These are phyloP conservation scores for Platycheirus albimanus DNA, from an alignment of 2,888 invertebrate genomes.

Conservation along the genomic window DNA sequence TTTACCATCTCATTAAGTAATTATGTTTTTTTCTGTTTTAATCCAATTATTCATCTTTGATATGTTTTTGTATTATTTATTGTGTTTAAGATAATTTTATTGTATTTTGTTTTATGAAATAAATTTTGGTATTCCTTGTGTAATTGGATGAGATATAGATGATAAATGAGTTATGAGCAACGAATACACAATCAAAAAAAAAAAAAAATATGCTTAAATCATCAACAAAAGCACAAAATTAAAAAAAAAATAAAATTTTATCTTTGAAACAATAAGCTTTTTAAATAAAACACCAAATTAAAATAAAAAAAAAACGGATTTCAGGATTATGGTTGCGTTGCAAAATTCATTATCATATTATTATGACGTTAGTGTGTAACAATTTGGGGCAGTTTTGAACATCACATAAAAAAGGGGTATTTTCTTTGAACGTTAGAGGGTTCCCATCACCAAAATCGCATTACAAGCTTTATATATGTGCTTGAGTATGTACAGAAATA, in stretches of 20 bases:
- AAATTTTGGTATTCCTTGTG: conserved; percentile 55
- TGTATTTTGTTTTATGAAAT: conserved; percentile 26
- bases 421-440: background rate
- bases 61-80: conserved; percentile 20
- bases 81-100: conserved; percentile 19
- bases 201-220: conserved; percentile 31
- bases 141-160: conserved; percentile 39
- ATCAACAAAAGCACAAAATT: conserved; percentile 28
- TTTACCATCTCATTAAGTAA: conserved; percentile 59
- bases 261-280: no score
- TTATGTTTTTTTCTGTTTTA: conserved; percentile 26
- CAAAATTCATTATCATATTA: background rate
- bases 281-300: no score
- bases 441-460: conserved; percentile 42
- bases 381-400: conserved; percentile 16
- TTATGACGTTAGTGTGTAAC: background rate
- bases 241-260: conserved; percentile 3
- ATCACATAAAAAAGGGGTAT: background rate
- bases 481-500: no score
- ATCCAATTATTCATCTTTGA: conserved; percentile 46
- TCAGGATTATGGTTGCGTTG: background rate
- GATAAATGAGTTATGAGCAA: conserved; percentile 63
- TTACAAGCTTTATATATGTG: background rate
- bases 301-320: conserved; percentile 22
- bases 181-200: conserved; percentile 51